Evolutionary conservation across 2,113 vertebrate species (phyloP), one percentile per base, ranked within the genome.

Genomic region (Piaya cayana): DNA sequence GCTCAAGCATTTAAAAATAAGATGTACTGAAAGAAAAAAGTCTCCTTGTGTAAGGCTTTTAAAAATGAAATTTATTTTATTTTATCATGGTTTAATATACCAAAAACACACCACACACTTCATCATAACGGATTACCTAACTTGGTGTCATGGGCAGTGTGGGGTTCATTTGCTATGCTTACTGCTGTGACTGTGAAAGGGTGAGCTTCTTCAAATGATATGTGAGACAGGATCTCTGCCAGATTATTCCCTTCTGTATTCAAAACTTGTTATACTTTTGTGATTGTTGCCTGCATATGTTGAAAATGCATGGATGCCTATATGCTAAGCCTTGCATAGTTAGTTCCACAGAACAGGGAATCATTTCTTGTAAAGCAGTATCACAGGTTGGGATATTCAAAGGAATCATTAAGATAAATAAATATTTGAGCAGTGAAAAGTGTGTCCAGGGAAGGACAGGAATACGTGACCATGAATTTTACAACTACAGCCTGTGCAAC

Each of bases 361-460:
- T 45, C 50, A 86, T 85, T 65, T 90, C 85, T 88, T 90, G 6
- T 74, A 67, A 80, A 94, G 13, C 5, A 23, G 5, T 70, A 11
- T 67, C 65, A 82, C 65, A 71, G 34, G 26, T 67, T 93, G 45
- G 16, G 50, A 58, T 16, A 67, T 67, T 80, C 82, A 25, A 82
- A 80, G 7, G 32, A 75, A 80, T 87, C 42, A 56, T 82, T 82
- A 91, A 20, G 23, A 53, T 12, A 85, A 87, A 80, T 76, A 90
- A 89, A 87, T 91, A 91, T 86, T 67, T 91, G 82, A 82, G 79
- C 77, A 18, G n/a, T 90, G 59, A 86, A 91, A 94, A 83, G 34
- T 74, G 74, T 27, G 39, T 65, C 59, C 50, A 76, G 42, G 23
- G 87, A 70, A 67, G 32, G 53, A 91, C 49, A 91, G 83, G 39